Evolutionary conservation across 2,113 vertebrate genomes (phyloP), one percentile per base, ranked within the genome.

Genomic region (Phyllopteryx taeniolatus): DNA sequence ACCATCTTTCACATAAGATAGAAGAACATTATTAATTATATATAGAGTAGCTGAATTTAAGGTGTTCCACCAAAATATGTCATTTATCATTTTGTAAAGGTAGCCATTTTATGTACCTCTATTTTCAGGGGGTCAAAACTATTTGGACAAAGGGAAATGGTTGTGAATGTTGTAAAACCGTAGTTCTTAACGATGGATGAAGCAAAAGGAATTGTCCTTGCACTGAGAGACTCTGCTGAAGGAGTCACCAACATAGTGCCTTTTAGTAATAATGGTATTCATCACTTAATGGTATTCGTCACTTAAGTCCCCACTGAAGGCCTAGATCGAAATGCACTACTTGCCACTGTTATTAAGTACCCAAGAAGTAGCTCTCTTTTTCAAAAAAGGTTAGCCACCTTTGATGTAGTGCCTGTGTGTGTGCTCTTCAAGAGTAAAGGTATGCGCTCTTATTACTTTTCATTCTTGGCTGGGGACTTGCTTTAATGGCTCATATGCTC

Each of bases 401-500:
- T n/a, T 12, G 54, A 12, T 13, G 1, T 27, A 11, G 12, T 53
- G 56, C 6, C 35, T 46, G 66, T 69, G 53, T 67, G 49, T 22
- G n/a, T 70, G 51, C 12, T 17, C 66, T 61, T 59, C 67, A 70
- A 43, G 46, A 43, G 57, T 39, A 22, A 17, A 64, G 56, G 76
- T 53, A 59, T 78, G 72, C 68, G 64, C 70, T 77, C 82, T 81
- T 77, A 85, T 85, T 85, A 79, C 73, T 79, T 81, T 84, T 80
- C 54, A 71, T 79, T 88, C 79, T 79, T 74, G 84, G 69, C 70
- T 60, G 69, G 63, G 74, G 49, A 19, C 82, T 77, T 65, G 71
- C 77, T 89, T 84, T 83, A 87, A 88, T 88, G 79, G 85, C 78
- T 79, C 83, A 86, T 88, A 75, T 89, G 89, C 91, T 91, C 80